Evolutionary conservation across 2,888 invertebrate species (phyloP), one percentile per base, ranked within the genome.

Genomic region (Perizoma affinitatum): DNA sequence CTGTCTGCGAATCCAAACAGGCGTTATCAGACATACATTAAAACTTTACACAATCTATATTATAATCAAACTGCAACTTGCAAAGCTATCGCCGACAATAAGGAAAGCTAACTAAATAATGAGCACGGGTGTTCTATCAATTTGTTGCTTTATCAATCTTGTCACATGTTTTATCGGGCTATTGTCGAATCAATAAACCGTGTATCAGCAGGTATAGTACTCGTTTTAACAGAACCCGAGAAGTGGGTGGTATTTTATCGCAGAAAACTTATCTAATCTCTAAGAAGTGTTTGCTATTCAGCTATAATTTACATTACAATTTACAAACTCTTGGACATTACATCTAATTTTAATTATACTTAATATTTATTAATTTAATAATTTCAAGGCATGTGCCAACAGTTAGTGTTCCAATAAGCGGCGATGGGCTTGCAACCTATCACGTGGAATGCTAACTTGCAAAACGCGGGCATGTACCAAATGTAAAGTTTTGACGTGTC

Each of bases 121-220:
- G 9, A 33, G 38, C 46, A 53, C 42, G 42, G 11, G 34, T 46
- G 40, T 62, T 80, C 87, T 88, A 89, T 89, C 87, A 84, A 84
- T 83, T 83, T 79, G 67, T 70, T 65, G 71, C 69, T 75, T 84
- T 88, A 89, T 88, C 88, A 79, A 75, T 82, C 77, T 83, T 82
- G 83, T 82, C 78, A 78, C 53, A 72, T 70, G 69, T 75, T 78
- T 86, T 89, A 88, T 88, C 89, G 58, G 71, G 69, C 74, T 73
- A 80, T 82, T 83, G 79, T 79, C 77, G 83, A 83, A 87, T 85
- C 87, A 86, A 87, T 87, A 83, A 71, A 78, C 71, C 69, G 71
- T 72, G 71, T 71, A 68, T 71, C 66, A 76, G 72, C 65, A 57
- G 49, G 69, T 57, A 58, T 54, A 10, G 54, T 50, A 61, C 63